phyloP scores from a whole-genome alignment of 2,113 vertebrate species.

The Anarhynchus alexandrinus region DNA sequence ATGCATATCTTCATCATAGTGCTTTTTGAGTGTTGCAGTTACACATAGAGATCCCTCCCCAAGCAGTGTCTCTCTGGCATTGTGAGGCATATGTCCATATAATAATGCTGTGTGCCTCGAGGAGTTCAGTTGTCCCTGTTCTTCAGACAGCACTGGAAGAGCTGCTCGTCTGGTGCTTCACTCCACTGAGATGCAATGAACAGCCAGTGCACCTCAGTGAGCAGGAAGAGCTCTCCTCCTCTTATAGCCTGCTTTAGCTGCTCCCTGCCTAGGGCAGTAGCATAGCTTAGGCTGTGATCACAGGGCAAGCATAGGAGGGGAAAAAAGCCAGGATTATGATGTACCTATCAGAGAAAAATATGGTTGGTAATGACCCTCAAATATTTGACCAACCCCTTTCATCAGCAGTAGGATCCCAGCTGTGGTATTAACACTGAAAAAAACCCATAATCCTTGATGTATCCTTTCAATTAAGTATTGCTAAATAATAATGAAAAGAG shows the following conservation, averaged over 20 bases:
- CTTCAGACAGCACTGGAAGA: neutral
- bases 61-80: neutral
- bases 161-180: neutral
- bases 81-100: neutral
- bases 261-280: neutral
- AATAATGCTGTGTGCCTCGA: neutral
- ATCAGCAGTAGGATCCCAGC: neutral
- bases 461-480: neutral
- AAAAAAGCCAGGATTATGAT: neutral
- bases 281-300: neutral
- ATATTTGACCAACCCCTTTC: neutral
- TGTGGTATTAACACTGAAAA: neutral
- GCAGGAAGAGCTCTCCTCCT: neutral
- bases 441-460: neutral
- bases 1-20: neutral
- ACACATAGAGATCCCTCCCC: neutral
- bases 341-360: neutral
- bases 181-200: neutral
- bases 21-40: neutral
- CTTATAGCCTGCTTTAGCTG: neutral
- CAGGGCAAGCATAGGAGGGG: neutral
- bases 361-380: neutral
- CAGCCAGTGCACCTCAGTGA: too few species aligned
- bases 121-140: neutral
- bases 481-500: neutral